Percentiles rank a stretch among this genome's conserved stretches.
Conservation (phyloP, 2,888 invertebrate species). For the Carcina quercana region DNA sequence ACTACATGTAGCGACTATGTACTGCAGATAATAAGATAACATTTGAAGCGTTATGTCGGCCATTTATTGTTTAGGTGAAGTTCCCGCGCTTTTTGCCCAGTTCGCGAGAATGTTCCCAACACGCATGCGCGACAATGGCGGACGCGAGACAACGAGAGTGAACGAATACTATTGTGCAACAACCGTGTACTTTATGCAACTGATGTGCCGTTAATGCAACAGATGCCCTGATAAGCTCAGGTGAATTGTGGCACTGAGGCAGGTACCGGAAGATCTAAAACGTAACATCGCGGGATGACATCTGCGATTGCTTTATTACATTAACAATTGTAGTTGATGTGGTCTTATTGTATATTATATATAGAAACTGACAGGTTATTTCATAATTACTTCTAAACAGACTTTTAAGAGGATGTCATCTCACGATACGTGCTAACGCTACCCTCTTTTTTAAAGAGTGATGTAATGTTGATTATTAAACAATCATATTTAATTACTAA, state of each 20-base stretch:
- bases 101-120: constrained; percentile 72
- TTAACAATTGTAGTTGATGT: too few relatives aligned
- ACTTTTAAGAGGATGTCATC: too few relatives aligned
- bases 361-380: too few relatives aligned
- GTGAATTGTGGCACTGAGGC: not conserved
- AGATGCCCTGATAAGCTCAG: constrained; percentile 40
- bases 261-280: constrained; percentile 4
- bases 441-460: too few relatives aligned
- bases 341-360: too few relatives aligned
- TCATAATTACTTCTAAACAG: too few relatives aligned
- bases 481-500: too few relatives aligned
- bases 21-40: constrained; percentile 55
- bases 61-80: constrained; percentile 57
- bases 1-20: constrained; percentile 29
- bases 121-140: constrained; percentile 61
- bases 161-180: constrained; percentile 65
- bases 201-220: constrained; percentile 59
- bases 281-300: not conserved
- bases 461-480: too few relatives aligned
- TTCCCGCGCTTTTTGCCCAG: constrained; percentile 70
- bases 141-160: constrained; percentile 59
- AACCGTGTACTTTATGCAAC: constrained; percentile 51
- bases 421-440: too few relatives aligned
- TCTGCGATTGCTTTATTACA: too few relatives aligned
- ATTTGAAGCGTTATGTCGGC: constrained; percentile 68